These are phyloP conservation scores for Cotesia congregata DNA, from an alignment of 2,888 invertebrate genomes.

Conservation along the genomic window DNA sequence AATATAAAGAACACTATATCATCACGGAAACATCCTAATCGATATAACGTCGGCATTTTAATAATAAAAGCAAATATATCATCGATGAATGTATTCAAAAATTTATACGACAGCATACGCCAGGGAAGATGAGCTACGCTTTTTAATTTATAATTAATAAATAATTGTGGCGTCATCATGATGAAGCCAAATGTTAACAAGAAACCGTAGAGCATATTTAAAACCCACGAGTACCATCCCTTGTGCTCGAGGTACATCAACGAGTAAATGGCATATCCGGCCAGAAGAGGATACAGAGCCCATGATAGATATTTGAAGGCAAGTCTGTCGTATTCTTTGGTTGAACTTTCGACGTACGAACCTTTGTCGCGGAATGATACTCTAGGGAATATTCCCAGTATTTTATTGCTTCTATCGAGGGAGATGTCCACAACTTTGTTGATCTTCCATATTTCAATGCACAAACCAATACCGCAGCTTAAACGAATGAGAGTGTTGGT, in stretches of 20 bases:
- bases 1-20: conserved; percentile 99
- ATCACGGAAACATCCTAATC: conserved; percentile 97
- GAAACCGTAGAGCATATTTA: conserved; percentile 98
- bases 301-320: conserved; percentile 98
- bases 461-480: conserved; percentile 93
- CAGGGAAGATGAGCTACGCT: conserved; percentile 99
- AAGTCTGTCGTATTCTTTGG: conserved; percentile 92
- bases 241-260: conserved; percentile 96
- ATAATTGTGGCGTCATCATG: conserved; percentile 99
- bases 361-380: conserved; percentile 92
- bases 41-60: conserved; percentile 99
- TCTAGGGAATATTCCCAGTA: conserved; percentile 86
- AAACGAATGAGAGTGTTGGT: conserved; percentile 96
- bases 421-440: conserved; percentile 94
- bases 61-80: conserved; percentile 99
- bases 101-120: conserved; percentile 99
- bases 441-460: conserved; percentile 99
- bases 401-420: conserved; percentile 78
- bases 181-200: conserved; percentile 98
- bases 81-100: conserved; percentile 99
- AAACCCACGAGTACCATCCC: conserved; percentile 98
- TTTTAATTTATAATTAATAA: conserved; percentile 99
- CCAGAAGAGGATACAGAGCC: conserved; percentile 93
- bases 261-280: conserved; percentile 96
- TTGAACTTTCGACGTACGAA: conserved; percentile 95